Evolutionary conservation across 2,113 vertebrate species (phyloP).

Genomic region (Apteryx owenii): DNA sequence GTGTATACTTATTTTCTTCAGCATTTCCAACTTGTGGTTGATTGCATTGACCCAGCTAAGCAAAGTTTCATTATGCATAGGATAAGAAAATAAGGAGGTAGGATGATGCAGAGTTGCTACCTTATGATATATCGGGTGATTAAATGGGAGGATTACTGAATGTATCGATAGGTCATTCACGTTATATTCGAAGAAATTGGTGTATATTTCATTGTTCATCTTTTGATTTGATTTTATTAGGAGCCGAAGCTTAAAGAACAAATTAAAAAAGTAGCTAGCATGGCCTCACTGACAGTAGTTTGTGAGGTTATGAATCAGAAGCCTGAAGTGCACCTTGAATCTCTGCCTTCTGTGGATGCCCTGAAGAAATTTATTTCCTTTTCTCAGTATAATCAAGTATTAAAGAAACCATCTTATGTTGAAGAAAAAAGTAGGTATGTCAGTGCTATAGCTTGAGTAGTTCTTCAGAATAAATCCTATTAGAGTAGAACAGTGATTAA

Average conservation of each 20-base stretch:
- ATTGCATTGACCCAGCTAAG: not conserved
- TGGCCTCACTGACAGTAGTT: conserved; percentile 83
- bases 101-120: not conserved
- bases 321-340: conserved; percentile 57
- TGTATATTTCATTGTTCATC: not conserved
- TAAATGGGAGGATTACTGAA: not conserved
- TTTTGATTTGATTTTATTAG: conserved; percentile 67
- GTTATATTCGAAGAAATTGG: not conserved
- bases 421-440: conserved; percentile 72
- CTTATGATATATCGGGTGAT: not conserved
- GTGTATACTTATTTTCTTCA: not conserved
- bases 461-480: not conserved
- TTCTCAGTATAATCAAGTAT: conserved; percentile 73
- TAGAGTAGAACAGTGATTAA: not conserved
- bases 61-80: not conserved
- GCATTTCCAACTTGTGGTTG: not conserved
- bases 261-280: conserved; percentile 80
- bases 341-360: conserved; percentile 64
- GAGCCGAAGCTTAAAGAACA: conserved; percentile 78
- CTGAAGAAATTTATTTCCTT: conserved; percentile 69
- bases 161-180: not conserved
- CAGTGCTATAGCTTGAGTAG: not conserved
- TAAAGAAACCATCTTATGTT: conserved; percentile 81
- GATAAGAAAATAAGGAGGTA: not conserved
- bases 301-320: conserved; percentile 76